Evolutionary conservation across 2,113 vertebrate species (phyloP).

Genomic region (Sminthopsis crassicaudata): DNA sequence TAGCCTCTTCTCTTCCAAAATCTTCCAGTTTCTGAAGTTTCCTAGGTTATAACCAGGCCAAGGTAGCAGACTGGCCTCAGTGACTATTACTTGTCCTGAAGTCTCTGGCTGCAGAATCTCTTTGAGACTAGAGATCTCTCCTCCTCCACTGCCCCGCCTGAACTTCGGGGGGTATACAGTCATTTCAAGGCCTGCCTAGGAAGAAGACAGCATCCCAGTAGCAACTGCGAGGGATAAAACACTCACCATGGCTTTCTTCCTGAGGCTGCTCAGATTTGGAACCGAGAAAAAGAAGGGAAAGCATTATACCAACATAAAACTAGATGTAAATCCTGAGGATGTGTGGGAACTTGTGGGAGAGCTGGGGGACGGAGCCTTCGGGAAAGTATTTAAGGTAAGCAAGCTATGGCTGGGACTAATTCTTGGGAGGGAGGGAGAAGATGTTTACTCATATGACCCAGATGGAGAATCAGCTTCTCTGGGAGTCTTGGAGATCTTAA

Average conservation of each 20-base stretch:
- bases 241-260: conserved; percentile 79
- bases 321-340: conserved; percentile 76
- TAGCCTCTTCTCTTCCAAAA: not conserved
- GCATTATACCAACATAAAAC: conserved; percentile 64
- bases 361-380: conserved; percentile 83
- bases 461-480: not conserved
- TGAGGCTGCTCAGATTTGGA: conserved; percentile 79
- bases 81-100: not conserved
- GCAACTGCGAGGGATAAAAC: not conserved
- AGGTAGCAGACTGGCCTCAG: not conserved
- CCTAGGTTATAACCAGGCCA: not conserved
- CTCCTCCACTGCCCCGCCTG: not conserved
- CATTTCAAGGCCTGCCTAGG: not conserved
- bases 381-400: conserved; percentile 85
- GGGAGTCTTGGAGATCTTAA: not conserved
- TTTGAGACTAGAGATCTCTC: not conserved
- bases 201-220: not conserved
- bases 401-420: not conserved
- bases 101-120: not conserved
- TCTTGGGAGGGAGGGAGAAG: not conserved
- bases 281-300: conserved; percentile 76
- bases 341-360: conserved; percentile 79
- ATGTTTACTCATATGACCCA: not conserved
- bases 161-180: not conserved
- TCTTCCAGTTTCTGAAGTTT: not conserved